phyloP scores from a whole-genome alignment of 2,113 vertebrate genomes.

The Athene noctua region DNA sequence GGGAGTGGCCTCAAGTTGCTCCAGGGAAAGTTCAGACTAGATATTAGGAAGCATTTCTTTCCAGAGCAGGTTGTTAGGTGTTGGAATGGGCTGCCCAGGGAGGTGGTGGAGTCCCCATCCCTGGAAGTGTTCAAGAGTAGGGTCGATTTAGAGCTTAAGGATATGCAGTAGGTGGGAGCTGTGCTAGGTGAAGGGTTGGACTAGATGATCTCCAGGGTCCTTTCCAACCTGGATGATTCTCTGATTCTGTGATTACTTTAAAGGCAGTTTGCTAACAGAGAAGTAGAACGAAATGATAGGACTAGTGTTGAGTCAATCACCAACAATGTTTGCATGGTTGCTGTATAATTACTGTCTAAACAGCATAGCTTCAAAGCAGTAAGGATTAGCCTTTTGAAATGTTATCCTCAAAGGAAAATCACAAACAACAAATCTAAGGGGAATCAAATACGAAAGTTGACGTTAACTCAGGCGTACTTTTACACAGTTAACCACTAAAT shows the following conservation, averaged over 20 bases:
- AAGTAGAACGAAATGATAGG: background rate
- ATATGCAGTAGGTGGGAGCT: too few species aligned
- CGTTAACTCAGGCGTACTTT: background rate
- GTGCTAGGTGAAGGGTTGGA: too few species aligned
- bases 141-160: too few species aligned
- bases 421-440: background rate
- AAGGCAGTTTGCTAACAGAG: background rate
- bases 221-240: too few species aligned
- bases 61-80: too few species aligned
- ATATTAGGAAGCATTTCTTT: too few species aligned
- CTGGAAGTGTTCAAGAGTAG: too few species aligned
- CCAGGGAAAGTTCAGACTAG: too few species aligned
- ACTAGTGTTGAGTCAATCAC: background rate
- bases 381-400: slow-evolving; percentile 1
- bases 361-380: background rate
- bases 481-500: background rate
- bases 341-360: background rate
- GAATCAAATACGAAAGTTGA: background rate
- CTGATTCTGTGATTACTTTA: background rate
- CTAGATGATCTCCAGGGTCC: too few species aligned
- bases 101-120: too few species aligned
- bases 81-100: too few species aligned
- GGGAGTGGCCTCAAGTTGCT: too few species aligned
- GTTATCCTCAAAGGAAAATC: background rate
- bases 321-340: background rate